Evolutionary conservation across 2,113 vertebrate species (phyloP).

Genomic region (Spilogale gracilis): DNA sequence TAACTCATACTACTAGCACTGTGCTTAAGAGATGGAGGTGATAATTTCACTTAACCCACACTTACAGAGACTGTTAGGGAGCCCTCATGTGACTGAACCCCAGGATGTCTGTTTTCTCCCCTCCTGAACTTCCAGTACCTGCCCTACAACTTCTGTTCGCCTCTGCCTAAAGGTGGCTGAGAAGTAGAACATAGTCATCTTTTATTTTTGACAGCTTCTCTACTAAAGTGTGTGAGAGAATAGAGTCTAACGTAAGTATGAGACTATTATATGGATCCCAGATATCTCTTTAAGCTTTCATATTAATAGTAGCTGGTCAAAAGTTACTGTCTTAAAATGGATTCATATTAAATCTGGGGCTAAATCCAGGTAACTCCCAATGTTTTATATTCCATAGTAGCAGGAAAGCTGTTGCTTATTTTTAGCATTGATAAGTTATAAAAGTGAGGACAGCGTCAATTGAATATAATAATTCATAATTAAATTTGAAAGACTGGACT

Average conservation of each 20-base stretch:
- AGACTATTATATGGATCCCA: neutral
- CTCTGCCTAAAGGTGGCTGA: neutral
- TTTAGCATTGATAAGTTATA: neutral
- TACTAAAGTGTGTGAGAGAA: neutral
- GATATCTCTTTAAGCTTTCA: neutral
- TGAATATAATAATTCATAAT: constrained; percentile 39
- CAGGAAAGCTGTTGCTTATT: neutral
- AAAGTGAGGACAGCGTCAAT: neutral
- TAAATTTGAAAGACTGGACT: neutral
- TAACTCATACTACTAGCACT: neutral
- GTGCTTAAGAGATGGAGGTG: neutral
- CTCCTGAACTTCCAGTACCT: neutral
- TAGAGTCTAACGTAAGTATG: neutral
- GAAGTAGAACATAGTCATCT: neutral
- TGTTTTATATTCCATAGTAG: neutral
- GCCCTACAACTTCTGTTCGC: neutral
- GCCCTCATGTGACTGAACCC: neutral
- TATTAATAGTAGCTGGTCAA: neutral
- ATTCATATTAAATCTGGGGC: neutral
- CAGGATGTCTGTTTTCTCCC: neutral
- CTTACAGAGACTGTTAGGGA: neutral
- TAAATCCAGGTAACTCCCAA: neutral
- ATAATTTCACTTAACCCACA: neutral
- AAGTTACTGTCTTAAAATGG: neutral
- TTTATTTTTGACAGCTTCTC: neutral